phyloP scores from a whole-genome alignment of 2,797 vertebrate species.

The Saxicola maurus region DNA sequence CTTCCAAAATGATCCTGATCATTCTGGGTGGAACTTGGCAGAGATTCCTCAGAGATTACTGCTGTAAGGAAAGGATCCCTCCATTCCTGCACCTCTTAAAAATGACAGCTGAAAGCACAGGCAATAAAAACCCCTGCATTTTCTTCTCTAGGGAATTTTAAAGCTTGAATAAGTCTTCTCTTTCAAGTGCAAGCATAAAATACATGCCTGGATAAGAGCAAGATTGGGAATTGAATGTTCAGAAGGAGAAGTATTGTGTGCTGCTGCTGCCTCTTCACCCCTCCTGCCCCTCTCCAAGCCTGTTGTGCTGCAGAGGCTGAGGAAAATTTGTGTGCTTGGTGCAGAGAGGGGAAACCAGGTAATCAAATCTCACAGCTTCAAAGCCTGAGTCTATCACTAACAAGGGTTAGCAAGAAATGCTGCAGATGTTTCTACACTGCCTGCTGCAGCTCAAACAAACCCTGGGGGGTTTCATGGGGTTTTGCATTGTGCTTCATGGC shows the following conservation, averaged over 20 bases:
- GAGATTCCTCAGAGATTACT: background rate
- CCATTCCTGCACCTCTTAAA: background rate
- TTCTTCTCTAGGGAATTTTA: background rate
- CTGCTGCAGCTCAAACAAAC: background rate
- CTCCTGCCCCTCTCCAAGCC: background rate
- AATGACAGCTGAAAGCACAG: background rate
- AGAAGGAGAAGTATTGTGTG: background rate
- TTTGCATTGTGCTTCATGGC: rapidly evolving
- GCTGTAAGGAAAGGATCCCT: background rate
- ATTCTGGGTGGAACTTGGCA: background rate
- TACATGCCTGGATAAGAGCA: background rate
- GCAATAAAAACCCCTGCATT: background rate
- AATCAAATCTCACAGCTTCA: background rate
- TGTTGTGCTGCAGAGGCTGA: background rate
- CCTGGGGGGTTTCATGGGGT: background rate
- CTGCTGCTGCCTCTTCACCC: background rate
- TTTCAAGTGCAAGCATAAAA: background rate
- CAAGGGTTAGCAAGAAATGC: background rate
- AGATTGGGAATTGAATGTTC: background rate
- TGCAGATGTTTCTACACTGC: background rate
- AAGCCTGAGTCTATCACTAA: background rate
- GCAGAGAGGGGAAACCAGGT: background rate
- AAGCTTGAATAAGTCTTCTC: background rate
- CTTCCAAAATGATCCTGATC: background rate
- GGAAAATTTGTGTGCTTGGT: background rate